phyloP scores from a whole-genome alignment of 1,140 invertebrate species.

The Pomacea maculata region DNA sequence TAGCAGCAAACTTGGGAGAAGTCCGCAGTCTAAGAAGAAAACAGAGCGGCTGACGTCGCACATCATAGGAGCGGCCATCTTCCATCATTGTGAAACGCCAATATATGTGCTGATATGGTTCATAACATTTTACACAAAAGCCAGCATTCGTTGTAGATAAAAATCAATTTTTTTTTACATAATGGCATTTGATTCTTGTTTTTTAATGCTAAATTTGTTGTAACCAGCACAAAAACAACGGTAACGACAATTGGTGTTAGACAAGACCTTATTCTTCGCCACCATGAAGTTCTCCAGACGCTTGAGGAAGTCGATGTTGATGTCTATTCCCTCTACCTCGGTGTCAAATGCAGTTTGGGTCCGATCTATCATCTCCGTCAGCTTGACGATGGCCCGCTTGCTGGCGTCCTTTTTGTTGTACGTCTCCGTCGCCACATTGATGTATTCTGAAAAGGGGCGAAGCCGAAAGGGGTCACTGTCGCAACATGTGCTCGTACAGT shows the following conservation, averaged over 20 bases:
- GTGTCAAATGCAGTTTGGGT: not conserved
- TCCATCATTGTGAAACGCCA: not conserved
- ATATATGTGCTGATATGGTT: not conserved
- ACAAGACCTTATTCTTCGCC: conserved; percentile 11
- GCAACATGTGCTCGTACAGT: too few relatives aligned
- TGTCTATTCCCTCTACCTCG: conserved; percentile 4
- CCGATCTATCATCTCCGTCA: conserved; percentile 1
- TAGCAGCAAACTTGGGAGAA: too few relatives aligned
- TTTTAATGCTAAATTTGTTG: too few relatives aligned
- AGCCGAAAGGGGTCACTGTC: too few relatives aligned
- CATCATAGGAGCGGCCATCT: not conserved
- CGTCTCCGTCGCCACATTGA: conserved; percentile 1
- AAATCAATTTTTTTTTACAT: not conserved
- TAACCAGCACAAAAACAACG: too few relatives aligned
- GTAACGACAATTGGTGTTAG: not conserved
- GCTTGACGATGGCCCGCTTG: conserved; percentile 14
- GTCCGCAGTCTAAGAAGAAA: too few relatives aligned
- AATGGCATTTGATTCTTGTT: not conserved
- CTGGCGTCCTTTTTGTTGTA: conserved; percentile 16
- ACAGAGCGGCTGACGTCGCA: too few relatives aligned
- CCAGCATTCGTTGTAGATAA: not conserved
- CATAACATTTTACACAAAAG: not conserved
- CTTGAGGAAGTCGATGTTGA: conserved; percentile 17
- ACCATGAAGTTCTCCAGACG: conserved; percentile 9
- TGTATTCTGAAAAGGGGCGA: not conserved